Evolutionary conservation across 1,140 invertebrate genomes (phyloP).

Genomic region (Antheraea mylitta): DNA sequence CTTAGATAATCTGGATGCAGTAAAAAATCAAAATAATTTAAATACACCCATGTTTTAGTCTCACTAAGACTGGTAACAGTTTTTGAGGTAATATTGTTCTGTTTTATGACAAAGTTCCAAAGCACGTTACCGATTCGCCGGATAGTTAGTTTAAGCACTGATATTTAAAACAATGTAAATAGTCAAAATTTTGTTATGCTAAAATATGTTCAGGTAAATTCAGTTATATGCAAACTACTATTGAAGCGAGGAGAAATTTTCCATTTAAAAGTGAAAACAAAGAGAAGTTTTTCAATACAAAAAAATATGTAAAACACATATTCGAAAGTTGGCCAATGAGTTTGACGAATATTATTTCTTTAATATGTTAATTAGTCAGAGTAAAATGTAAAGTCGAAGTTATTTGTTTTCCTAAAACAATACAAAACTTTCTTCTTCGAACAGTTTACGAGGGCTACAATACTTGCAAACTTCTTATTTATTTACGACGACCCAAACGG

Average conservation of each 20-base stretch:
- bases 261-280: not conserved
- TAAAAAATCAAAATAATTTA: too few relatives aligned
- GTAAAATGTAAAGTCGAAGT: conserved; percentile 46
- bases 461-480: conserved; percentile 2
- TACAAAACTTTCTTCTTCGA: conserved; percentile 17
- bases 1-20: too few relatives aligned
- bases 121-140: too few relatives aligned
- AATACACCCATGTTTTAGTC: too few relatives aligned
- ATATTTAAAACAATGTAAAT: not conserved
- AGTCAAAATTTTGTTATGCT: not conserved
- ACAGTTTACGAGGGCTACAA: not conserved
- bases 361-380: conserved; percentile 51
- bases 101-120: too few relatives aligned
- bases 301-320: not conserved
- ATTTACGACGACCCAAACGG: not conserved
- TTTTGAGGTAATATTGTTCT: too few relatives aligned
- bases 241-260: not conserved
- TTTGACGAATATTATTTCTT: not conserved
- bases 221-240: conserved; percentile 51
- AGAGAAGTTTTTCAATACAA: not conserved
- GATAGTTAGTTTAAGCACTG: too few relatives aligned
- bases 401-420: conserved; percentile 61
- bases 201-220: conserved; percentile 44
- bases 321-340: not conserved
- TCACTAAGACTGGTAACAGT: too few relatives aligned